Evolutionary conservation across 2,113 vertebrate species (phyloP), one percentile per base, ranked within the genome.

Genomic region (Nyctereutes procyonoides): DNA sequence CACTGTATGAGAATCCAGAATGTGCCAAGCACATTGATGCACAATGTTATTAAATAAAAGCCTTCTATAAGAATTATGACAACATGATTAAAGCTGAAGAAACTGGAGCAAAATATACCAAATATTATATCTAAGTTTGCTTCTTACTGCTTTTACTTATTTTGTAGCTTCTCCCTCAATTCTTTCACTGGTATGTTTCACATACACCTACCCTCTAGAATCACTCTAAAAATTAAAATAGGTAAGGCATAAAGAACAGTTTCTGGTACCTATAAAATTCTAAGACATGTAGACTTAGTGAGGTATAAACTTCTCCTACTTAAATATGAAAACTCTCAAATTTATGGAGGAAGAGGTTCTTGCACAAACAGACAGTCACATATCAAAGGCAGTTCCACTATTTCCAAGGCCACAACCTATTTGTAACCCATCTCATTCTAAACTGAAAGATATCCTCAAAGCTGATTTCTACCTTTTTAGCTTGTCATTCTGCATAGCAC

Each of bases 221-320:
- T 76, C 28, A n/a, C 53, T 92, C 76, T 83, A 69, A 95, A 94
- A 88, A 35, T 76, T 91, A 88, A 83, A 88, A 69, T 19, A 48
- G 3, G 1, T 69, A 84, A 77, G 60, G n/a, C 6, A 88, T 30
- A 69, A 24, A 77, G 43, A 62, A 60, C 32, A 17, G 60, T 71
- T 51, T 67, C 58, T 87, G 58, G 38, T 12, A 28, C 19, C 35
- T n/a, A 55, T 20, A 30, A 83, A 95, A 88, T 5, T 3, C 19
- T 69, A 30, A 91, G 51, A 38, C 28, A 82, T 53, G 17, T 35
- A 53, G 53, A 48, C 22, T 83, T 71, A 84, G 11, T 55, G 10
- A 88, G n/a, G 6, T 43, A n/a, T 38, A 84, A 30, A 1, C 60
- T 69, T n/a, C 53, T 84, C 11, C 30, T 8, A 69, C 58, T 89